Base-by-base conservation (phyloP, 2,113 vertebrate genomes). In the Brachyistius frenatus region DNA sequence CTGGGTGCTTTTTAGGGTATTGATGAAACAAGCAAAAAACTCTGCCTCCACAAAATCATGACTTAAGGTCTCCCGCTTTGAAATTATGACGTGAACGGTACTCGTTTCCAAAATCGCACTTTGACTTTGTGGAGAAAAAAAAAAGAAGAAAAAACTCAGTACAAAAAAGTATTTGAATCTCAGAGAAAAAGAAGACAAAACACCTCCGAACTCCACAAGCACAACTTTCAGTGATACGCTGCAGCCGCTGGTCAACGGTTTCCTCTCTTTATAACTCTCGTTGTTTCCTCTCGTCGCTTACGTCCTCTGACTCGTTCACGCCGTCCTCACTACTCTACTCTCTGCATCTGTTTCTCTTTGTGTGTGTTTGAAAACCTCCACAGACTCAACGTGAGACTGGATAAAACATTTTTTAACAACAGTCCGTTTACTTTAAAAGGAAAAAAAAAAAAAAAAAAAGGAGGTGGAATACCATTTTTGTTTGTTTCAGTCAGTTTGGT, bases 21-120 rank as follows among this genome's bases (percentile, higher is more conserved):
- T 62, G 32, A 76, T 58, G 61, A 72, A 80, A 67, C 5, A 56
- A 73, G 41, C 57, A 47, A 3, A 36, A 50, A 66, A 63, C 46
- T 46, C 15, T 49, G 14, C 47, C 23, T 23, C 23, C 23, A 23
- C 23, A 23, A 23, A 23, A 23, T 23, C 23, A 23, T 23, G 23
- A 23, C 23, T 23, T 23, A 74, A 62, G 61, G 62, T 66, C 30
- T 56, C 6, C 41, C 5, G 31, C 15, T 4, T 16, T 2, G 0
- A 32, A 8, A 65, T 15, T 10, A 7, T 7, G 8, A 61, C 35
- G 9, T 10, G 14, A 52, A 33, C 33, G n/a, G 30, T 47, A 8
- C 11, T 5, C 9, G 5, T 52, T 14, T 35, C 65, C 47, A 0
- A 53, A 57, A 52, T 7, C 49, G 14, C 3, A n/a, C 15, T 46